These are phyloP conservation scores for Entomobrya proxima DNA, from an alignment of 2,888 invertebrate genomes.

Conservation along the genomic window DNA sequence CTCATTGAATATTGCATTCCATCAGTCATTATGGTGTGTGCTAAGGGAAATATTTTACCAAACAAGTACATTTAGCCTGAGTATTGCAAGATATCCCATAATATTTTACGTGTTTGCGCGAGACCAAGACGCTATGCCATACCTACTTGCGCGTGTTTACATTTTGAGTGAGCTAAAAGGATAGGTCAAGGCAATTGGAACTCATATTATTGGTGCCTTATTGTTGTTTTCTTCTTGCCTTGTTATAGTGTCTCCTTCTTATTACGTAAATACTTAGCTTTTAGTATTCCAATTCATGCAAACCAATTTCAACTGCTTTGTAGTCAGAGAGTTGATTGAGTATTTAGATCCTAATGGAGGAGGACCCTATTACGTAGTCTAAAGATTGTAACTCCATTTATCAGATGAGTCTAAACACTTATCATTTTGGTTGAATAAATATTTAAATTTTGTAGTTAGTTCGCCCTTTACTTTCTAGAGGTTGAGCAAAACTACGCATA, in stretches of 20 bases:
- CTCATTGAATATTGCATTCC: no score
- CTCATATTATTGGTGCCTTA: conserved; percentile 7
- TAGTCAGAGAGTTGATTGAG: not conserved
- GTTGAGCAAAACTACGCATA: no score
- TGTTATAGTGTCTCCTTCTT: not conserved
- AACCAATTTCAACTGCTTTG: not conserved
- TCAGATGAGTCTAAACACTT: no score
- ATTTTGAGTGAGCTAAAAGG: conserved; percentile 20
- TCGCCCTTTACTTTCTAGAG: no score
- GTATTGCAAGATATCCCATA: not conserved
- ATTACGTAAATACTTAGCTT: not conserved
- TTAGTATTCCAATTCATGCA: no score
- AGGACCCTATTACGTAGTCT: no score
- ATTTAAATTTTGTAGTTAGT: no score
- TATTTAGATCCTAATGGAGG: not conserved
- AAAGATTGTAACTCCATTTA: no score
- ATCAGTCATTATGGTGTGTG: no score
- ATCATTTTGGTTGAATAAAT: no score
- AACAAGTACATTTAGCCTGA: not conserved
- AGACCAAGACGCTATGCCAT: not conserved
- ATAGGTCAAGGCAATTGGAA: conserved; percentile 53
- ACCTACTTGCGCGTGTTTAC: conserved; percentile 15
- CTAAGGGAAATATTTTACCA: no score
- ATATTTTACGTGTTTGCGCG: not conserved
- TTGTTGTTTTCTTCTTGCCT: not conserved